Base-by-base conservation (phyloP, 1,140 invertebrate genomes). In the Drosophila quadrilineata region DNA sequence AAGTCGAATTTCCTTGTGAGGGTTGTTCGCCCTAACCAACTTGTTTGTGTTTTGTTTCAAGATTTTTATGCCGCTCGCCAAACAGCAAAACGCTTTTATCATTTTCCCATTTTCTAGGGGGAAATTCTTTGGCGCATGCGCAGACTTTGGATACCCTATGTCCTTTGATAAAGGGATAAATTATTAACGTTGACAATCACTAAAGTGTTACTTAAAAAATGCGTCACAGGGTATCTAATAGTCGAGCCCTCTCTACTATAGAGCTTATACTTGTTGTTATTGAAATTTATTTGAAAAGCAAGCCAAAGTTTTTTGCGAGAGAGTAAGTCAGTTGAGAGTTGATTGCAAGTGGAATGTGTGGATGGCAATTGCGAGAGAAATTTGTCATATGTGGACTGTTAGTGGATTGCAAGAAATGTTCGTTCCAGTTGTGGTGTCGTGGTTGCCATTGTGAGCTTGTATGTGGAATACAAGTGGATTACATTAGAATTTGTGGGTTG, bases 11-110 rank as follows among this genome's bases (percentile, higher is more conserved):
- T 77, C 60, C 79, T 85, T 79, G 67, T 57, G 41, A 52, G 77
- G 77, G 77, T 79, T 79, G 79, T 53, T 69, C 72, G 29, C 43
- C 59, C 16, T 17, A 26, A 17, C 28, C 52, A 36, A 50, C 28
- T 76, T 65, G 72, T 73, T 85, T 73, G 64, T 54, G 60, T 82
- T 85, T 82, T 84, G 79, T 72, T 68, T 75, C 43, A 59, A 46
- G 52, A 57, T 36, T 66, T 58, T 35, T 50, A 40, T 50, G 59
- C 36, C 50, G 71, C 70, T 26, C 43, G 52, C 24, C 45, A 22
- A 41, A 49, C 40, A 29, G 31, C 46, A 31, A n/a, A 48, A 38
- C 29, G 5, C 28, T 33, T 63, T 36, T 22, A 6, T 40, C 10
- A 45, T 43, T 46, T 57, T 49, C 53, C 31, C 46, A 29, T 24